Evolutionary conservation across 2,888 invertebrate genomes (phyloP), one percentile per base, ranked within the genome.

Genomic region (Cheilosia soror): DNA sequence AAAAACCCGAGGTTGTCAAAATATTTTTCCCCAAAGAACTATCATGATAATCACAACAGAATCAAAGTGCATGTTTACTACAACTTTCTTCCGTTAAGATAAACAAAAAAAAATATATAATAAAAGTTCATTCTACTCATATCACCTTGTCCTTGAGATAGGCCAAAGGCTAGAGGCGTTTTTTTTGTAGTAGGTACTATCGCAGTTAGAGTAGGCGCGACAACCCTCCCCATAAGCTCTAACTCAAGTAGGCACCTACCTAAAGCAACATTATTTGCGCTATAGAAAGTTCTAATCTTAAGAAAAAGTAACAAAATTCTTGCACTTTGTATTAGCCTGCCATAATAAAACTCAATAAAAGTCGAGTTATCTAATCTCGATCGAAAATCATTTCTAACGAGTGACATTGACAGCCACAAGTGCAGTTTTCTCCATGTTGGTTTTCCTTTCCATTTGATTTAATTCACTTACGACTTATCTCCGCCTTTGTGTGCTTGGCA

Each of bases 241-340:
- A 42, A n/a, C 63, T 33, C 55, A 47, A 42, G n/a, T 62, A n/a
- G 27, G 13, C 4, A 42, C 27, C 42, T n/a, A 29, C 25, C 5
- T 15, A 13, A 51, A 49, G 20, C 13, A 55, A 33, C 27, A 44
- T 65, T n/a, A n/a, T 37, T 55, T 73, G 73, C 47, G 63, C 55
- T 33, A 57, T 15, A 5, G 1, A 15, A 31, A 15, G 4, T 47
- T 20, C 37, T 65, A 37, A 55, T 63, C 63, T 65, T 7, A 33
- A 53, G 15, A 15, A n/a, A 53, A 62, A 60, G 44, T 20, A 71
- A 49, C 47, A 62, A 27, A 27, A 57, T 49, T n/a, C 9, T 57
- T 75, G 65, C 57, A 75, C 75, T 75, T 75, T 75, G 75, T 65
- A 65, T 75, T 63, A 7, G 13, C n/a, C 20, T 44, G 20, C 44